Evolutionary conservation across 2,113 vertebrate genomes (phyloP).

Genomic region (Thermophis baileyi): DNA sequence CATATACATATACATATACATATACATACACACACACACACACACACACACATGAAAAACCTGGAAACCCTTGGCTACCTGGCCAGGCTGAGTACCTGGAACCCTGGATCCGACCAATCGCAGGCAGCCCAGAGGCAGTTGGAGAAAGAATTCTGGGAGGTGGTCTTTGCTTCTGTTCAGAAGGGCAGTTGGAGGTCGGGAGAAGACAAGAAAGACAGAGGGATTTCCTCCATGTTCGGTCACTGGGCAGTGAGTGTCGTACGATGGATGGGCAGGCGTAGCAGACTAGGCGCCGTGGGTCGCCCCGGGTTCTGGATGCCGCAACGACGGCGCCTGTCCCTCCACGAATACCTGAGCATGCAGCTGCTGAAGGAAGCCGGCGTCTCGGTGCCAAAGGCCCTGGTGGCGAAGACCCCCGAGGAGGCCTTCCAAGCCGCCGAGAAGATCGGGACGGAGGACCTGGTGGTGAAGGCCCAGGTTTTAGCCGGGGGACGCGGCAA

Average conservation of each 20-base stretch:
- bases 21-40: no score
- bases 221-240: background rate
- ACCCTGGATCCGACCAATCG: background rate
- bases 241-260: background rate
- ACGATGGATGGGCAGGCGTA: background rate
- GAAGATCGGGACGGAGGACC: constrained; percentile 89
- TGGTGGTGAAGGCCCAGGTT: constrained; percentile 98
- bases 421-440: constrained; percentile 90
- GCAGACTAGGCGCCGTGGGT: fast-evolving
- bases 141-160: background rate
- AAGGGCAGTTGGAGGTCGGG: background rate
- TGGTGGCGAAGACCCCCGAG: constrained; percentile 84
- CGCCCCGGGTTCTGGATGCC: fast-evolving
- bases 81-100: background rate
- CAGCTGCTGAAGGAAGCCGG: constrained; percentile 89
- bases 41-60: no score
- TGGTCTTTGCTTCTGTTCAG: background rate
- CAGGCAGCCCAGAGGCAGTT: background rate
- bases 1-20: no score
- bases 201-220: background rate
- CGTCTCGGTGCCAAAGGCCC: constrained; percentile 81
- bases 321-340: constrained; percentile 75
- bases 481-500: constrained; percentile 94
- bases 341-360: constrained; percentile 97
- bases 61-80: background rate